phyloP scores from a whole-genome alignment of 2,888 invertebrate species.

The Lochmaea crataegi region DNA sequence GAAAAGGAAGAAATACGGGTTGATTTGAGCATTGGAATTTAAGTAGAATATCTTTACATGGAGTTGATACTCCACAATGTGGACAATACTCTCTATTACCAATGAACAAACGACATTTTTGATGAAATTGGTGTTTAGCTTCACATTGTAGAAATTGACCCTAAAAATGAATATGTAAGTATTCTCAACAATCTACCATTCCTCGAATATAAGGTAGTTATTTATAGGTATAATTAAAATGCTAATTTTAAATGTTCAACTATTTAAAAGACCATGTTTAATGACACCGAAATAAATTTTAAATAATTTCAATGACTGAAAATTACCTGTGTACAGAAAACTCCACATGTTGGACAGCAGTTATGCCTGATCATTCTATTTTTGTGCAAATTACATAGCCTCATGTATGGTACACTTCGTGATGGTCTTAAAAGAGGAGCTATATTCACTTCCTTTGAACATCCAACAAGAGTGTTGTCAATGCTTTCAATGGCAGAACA shows the following conservation, averaged over 20 bases:
- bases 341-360: slow-evolving; percentile 90
- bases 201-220: too few species aligned
- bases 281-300: background rate
- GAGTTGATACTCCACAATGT: slow-evolving; percentile 76
- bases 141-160: slow-evolving; percentile 87
- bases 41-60: slow-evolving; percentile 71
- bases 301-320: too few species aligned
- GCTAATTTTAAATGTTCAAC: too few species aligned
- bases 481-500: slow-evolving; percentile 84
- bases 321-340: slow-evolving; percentile 87
- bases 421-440: slow-evolving; percentile 76
- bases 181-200: too few species aligned
- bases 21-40: slow-evolving; percentile 73
- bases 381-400: slow-evolving; percentile 83
- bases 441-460: slow-evolving; percentile 76
- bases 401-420: slow-evolving; percentile 80
- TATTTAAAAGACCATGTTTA: too few species aligned
- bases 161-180: slow-evolving; percentile 62
- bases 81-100: slow-evolving; percentile 71
- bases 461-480: slow-evolving; percentile 81
- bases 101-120: slow-evolving; percentile 72
- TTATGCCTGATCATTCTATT: slow-evolving; percentile 82
- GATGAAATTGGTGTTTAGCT: slow-evolving; percentile 84
- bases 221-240: too few species aligned
- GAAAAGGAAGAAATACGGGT: slow-evolving; percentile 73